Evolutionary conservation across 2,797 vertebrate species (phyloP).

Genomic region (Antrozous pallidus): DNA sequence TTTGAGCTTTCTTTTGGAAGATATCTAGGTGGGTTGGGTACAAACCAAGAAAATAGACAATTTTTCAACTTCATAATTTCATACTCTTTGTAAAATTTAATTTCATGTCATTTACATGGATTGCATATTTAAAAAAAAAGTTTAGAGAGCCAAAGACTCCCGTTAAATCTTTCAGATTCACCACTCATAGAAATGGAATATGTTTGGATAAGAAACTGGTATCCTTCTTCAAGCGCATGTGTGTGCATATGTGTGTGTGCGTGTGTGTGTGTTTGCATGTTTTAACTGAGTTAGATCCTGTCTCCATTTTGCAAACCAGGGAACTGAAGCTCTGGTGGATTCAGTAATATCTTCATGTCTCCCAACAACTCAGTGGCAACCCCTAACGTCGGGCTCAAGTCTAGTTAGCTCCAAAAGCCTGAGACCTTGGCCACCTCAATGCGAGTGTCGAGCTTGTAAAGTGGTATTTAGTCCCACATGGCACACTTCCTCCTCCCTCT

Average conservation of each 20-base stretch:
- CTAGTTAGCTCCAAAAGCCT: not conserved
- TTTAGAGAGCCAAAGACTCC: not conserved
- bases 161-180: not conserved
- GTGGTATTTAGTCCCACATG: not conserved
- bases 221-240: not conserved
- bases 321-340: not conserved
- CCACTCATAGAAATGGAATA: not conserved
- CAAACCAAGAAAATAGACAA: too few relatives aligned
- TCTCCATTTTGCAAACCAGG: not conserved
- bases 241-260: not conserved
- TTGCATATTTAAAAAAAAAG: not conserved
- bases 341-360: not conserved
- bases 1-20: not conserved
- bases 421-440: not conserved
- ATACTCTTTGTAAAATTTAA: not conserved
- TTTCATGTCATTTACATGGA: not conserved
- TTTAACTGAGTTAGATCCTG: not conserved
- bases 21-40: not conserved
- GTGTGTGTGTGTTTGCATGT: not conserved
- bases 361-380: not conserved
- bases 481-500: not conserved
- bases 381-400: not conserved
- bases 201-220: not conserved
- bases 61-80: not conserved
- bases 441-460: not conserved